Evolutionary conservation across 1,140 invertebrate species (phyloP), one percentile per base, ranked within the genome.

Genomic region (Tetragnatha versicolor): DNA sequence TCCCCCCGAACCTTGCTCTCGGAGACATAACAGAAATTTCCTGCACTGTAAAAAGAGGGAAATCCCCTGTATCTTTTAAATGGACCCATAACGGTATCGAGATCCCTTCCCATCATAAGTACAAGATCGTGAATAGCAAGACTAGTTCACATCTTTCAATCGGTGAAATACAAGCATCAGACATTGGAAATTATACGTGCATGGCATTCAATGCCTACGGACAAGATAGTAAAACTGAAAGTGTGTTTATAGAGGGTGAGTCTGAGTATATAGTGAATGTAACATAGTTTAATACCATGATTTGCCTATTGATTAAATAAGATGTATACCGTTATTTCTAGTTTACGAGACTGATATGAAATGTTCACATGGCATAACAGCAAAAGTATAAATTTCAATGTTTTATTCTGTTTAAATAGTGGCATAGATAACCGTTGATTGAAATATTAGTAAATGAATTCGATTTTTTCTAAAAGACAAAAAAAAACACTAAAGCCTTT

Each of bases 131-230:
- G 33, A 72, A 45, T n/a, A 17, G 45, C 1, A 33, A 72, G 42
- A 42, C 51, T 37, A 49, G 45, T 9, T 53, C 66, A 1, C 29
- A 51, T 6, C 22, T 69, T 17, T 53, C 12, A 2, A 47, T 79
- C 10, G 53, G 58, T 12, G 51, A 72, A 49, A 49, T 78, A 12
- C 58, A 29, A 29, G 49, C 63, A 2, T 2, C 12, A 49, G 63
- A 84, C 47, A 81, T 81, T 35, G 83, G 83, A 10, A 80, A 82
- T 58, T 84, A 84, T 68, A 84, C 83, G 0, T 84, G 83, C 66
- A 65, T 76, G 29, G 83, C 83, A 4, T 79, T 51, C 25, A 84
- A 83, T 63, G 55, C 76, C 4, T 80, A 79, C 10, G 83, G 83
- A 12, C 60, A 80, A 2, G 79, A 80, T 22, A 81, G 60, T 25